Base-by-base conservation (phyloP, 2,888 invertebrate species). In the Catocala nupta region DNA sequence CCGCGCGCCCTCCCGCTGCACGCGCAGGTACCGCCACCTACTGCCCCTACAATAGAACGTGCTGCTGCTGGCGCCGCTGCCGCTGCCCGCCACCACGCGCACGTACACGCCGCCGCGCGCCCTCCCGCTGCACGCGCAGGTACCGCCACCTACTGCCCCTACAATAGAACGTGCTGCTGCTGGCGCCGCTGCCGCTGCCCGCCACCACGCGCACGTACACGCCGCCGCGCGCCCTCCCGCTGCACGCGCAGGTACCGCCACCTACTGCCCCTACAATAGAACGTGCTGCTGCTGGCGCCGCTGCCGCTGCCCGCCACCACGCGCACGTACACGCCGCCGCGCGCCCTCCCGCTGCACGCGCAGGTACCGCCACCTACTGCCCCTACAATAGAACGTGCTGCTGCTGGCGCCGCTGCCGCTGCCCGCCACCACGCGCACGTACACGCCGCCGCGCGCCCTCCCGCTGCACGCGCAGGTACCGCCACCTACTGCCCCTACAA, bases 291-390 rank as follows among this genome's bases (percentile, higher is more conserved):
- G 80, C 94, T 98, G 73, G 96, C 96, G 80, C 92, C 98, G 71
- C 96, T 97, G 81, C 96, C 97, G 95, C 97, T 97, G 47, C 95
- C 96, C 55, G 88, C 97, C 81, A 97, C 97, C 61, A 97, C 97
- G 0, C 93, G 96, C 76, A 96, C 96, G 79, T 97, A 97, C 90
- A 95, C 95, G 55, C 71, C 65, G 25, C 66, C 59, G 45, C 34
- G 76, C 52, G 4, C 11, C n/a, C 42, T 10, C 53, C 12, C 25
- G 2, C 10, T 49, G 0, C 7, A 12, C 8, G 49, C 33, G 10
- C 33, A 6, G 7, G n/a, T 5, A 9, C 36, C 36, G 36, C 16
- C 16, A 16, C 16, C 16, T 16, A 16, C 16, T 16, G 16, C 16
- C 16, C 1, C 16, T 16, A 16, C 16, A 16, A 16, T 16, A 97